These are phyloP conservation scores for Listronotus bonariensis DNA, from an alignment of 1,140 invertebrate genomes.

Conservation along the genomic window DNA sequence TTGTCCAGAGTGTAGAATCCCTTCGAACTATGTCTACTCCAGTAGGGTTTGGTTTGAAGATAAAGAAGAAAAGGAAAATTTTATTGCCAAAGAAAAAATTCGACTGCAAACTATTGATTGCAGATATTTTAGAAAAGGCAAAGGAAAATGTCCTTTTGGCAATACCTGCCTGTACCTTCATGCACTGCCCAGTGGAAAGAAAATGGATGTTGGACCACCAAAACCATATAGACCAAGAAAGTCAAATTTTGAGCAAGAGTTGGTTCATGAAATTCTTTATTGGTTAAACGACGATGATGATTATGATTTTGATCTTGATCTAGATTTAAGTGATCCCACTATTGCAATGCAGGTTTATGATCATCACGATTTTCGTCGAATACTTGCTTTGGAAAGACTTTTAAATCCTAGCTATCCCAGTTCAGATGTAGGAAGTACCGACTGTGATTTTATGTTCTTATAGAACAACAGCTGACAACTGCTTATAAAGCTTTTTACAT, in stretches of 20 bases:
- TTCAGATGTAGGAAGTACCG: slow-evolving; percentile 14
- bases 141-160: slow-evolving; percentile 85
- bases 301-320: too few relatives aligned
- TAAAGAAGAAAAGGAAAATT: slow-evolving; percentile 80
- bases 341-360: slow-evolving; percentile 35
- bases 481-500: too few relatives aligned
- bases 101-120: slow-evolving; percentile 78
- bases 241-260: slow-evolving; percentile 8
- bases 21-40: slow-evolving; percentile 86
- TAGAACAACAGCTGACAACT: too few relatives aligned
- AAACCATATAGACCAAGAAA: slow-evolving; percentile 56
- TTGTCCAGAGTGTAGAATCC: slow-evolving; percentile 81
- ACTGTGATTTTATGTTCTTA: neutral
- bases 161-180: slow-evolving; percentile 90
- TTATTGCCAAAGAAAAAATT: slow-evolving; percentile 77
- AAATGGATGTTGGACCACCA: slow-evolving; percentile 72
- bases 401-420: slow-evolving; percentile 8
- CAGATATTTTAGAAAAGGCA: slow-evolving; percentile 82
- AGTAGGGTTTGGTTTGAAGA: slow-evolving; percentile 84
- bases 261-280: slow-evolving; percentile 33
- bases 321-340: slow-evolving; percentile 15
- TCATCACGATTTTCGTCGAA: slow-evolving; percentile 22
- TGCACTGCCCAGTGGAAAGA: slow-evolving; percentile 77
- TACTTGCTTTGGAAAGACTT: slow-evolving; percentile 24
- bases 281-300: slow-evolving; percentile 22